Evolutionary conservation across 2,113 vertebrate genomes (phyloP).

Genomic region (Neoarius graeffei): DNA sequence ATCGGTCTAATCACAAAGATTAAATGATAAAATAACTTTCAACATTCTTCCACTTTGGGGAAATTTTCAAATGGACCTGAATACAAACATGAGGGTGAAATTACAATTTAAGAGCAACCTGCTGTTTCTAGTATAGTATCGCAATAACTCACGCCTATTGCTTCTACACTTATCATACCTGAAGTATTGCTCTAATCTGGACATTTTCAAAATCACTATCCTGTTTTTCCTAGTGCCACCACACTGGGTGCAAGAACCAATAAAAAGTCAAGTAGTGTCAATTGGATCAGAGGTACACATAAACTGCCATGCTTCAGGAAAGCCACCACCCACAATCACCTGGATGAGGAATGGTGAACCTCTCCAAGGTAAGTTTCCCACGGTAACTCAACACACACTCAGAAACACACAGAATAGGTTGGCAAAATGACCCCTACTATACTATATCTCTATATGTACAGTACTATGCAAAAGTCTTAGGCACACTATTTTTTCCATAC

Average conservation of each 20-base stretch:
- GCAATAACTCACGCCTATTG: not conserved
- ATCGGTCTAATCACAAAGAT: not conserved
- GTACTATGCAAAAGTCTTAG: too few relatives aligned
- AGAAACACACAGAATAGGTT: too few relatives aligned
- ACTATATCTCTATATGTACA: not conserved
- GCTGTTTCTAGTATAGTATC: not conserved
- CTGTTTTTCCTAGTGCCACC: conserved; percentile 79
- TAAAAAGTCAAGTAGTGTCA: conserved; percentile 75
- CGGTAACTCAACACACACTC: not conserved
- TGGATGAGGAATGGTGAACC: conserved; percentile 85
- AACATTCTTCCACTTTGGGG: not conserved
- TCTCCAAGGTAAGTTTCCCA: conserved; percentile 72
- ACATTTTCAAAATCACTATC: not conserved
- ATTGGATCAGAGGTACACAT: conserved; percentile 78
- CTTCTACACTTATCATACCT: not conserved
- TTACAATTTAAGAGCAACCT: not conserved
- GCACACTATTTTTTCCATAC: too few relatives aligned
- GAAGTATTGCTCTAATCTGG: conserved; percentile 27
- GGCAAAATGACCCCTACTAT: not conserved
- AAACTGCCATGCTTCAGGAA: conserved; percentile 82
- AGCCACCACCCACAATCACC: conserved; percentile 78
- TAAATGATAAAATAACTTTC: not conserved
- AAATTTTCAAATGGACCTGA: not conserved
- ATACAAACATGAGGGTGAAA: not conserved
- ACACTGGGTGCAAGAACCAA: conserved; percentile 80